Conservation (phyloP, 2,113 vertebrate species). For the Gulo gulo region DNA sequence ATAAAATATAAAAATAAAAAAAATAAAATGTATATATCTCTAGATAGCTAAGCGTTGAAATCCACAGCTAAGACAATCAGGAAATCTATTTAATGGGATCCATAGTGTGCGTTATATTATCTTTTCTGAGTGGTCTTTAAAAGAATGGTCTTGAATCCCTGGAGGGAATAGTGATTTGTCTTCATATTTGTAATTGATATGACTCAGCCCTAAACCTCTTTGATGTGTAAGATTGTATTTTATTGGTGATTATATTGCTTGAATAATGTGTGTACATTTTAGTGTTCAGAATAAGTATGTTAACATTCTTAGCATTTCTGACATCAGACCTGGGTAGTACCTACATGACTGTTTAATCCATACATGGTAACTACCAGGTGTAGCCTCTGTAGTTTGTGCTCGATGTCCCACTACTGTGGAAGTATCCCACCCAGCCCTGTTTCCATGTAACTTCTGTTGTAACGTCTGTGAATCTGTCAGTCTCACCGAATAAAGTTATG, state of each 20-base stretch:
- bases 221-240: background rate
- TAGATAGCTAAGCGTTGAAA: background rate
- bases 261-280: background rate
- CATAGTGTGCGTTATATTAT: background rate
- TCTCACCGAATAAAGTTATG: slow-evolving; percentile 9
- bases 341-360: background rate
- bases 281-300: slow-evolving; percentile 25
- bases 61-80: background rate
- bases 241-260: background rate
- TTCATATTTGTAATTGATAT: slow-evolving; percentile 33
- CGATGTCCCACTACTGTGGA: background rate
- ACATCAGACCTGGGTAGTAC: background rate
- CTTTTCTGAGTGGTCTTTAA: background rate
- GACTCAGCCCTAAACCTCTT: background rate
- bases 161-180: background rate
- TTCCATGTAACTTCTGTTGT: background rate
- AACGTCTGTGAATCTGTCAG: background rate
- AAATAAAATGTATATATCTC: background rate
- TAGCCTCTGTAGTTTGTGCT: background rate
- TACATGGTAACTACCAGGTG: background rate
- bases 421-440: background rate
- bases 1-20: background rate
- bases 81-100: background rate
- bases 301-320: background rate
- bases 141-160: slow-evolving; percentile 17